These are phyloP conservation scores for Physocephala rufipes DNA, from an alignment of 2,888 invertebrate genomes.

Conservation along the genomic window DNA sequence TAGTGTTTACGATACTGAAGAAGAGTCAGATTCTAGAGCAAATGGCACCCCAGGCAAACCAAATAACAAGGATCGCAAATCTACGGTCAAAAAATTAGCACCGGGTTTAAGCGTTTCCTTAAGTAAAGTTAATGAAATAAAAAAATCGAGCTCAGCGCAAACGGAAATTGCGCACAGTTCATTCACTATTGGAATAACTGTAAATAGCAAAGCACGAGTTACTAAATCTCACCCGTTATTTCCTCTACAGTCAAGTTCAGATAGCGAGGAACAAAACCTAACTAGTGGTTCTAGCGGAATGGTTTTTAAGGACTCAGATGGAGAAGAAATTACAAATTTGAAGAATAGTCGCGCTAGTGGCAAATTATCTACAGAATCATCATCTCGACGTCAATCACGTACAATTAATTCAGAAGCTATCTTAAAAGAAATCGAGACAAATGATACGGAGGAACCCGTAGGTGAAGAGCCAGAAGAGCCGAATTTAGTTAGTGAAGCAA, in stretches of 20 bases:
- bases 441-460: slow-evolving; percentile 4
- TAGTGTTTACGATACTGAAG: not conserved
- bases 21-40: not conserved
- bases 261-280: not conserved
- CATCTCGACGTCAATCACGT: too few species aligned
- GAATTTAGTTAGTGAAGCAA: slow-evolving; percentile 42
- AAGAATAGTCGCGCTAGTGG: not conserved
- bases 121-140: slow-evolving; percentile 38
- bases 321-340: slow-evolving; percentile 12
- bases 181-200: slow-evolving; percentile 48
- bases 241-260: not conserved
- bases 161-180: slow-evolving; percentile 43
- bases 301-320: slow-evolving; percentile 13
- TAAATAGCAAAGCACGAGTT: slow-evolving; percentile 34
- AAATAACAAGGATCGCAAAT: slow-evolving; percentile 3
- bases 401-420: not conserved
- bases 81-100: not conserved
- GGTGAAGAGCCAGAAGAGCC: not conserved
- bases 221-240: not conserved
- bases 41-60: not conserved
- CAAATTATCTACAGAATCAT: too few species aligned
- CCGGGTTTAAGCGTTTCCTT: slow-evolving; percentile 46
- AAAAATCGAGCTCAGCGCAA: slow-evolving; percentile 23
- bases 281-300: not conserved
- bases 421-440: not conserved